Percentiles rank a stretch among this genome's conserved stretches.
Conservation (phyloP, 2,113 vertebrate genomes). For the Propithecus coquereli region DNA sequence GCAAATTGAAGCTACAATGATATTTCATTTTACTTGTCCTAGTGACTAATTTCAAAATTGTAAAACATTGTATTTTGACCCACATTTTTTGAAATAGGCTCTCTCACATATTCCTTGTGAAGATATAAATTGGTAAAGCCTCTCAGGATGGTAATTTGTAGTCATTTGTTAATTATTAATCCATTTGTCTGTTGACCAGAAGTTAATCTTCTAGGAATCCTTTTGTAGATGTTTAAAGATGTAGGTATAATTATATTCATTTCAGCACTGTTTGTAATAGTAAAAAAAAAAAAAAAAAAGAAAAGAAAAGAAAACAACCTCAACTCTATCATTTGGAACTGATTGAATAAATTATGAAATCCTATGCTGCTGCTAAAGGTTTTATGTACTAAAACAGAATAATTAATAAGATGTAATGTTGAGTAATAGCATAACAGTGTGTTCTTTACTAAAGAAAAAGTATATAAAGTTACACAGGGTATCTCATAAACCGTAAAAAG, state of each 20-base stretch:
- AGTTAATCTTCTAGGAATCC: background rate
- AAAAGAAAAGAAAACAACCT: background rate
- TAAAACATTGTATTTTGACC: background rate
- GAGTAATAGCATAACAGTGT: background rate
- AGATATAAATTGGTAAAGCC: background rate
- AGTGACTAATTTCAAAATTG: background rate
- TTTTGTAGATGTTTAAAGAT: background rate
- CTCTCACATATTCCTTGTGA: background rate
- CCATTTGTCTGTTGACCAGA: background rate
- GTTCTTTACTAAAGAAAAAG: too few relatives aligned
- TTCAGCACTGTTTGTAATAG: background rate
- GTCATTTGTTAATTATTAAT: background rate
- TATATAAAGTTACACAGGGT: background rate
- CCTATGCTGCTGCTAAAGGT: background rate
- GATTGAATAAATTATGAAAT: background rate
- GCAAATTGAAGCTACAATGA: background rate
- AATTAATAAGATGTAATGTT: background rate
- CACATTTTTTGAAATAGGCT: background rate
- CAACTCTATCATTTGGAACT: background rate
- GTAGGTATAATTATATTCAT: background rate
- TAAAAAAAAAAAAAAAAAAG: background rate
- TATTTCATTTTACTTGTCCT: background rate
- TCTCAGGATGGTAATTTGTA: background rate
- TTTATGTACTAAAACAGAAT: background rate
- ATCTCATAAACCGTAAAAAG: background rate